A percentile compares a stretch with the other conserved stretches of the same genome.
These are phyloP conservation scores for Arothron firmamentum DNA, from an alignment of 2,113 vertebrate genomes.

Conservation along the genomic window DNA sequence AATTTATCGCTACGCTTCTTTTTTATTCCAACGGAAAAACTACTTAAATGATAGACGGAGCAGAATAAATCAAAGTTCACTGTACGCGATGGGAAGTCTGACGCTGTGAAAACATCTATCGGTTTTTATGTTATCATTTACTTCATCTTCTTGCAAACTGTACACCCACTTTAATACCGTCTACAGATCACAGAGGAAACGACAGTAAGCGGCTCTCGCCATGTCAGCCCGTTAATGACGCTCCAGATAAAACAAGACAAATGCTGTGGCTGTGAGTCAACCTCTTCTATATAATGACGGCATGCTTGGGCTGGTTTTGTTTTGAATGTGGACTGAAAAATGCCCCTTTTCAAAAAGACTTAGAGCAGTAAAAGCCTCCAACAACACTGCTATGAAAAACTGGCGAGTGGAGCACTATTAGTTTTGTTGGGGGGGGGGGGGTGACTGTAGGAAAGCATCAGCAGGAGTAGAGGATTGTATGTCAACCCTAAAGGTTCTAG, in stretches of 20 bases:
- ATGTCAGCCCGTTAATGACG: background rate
- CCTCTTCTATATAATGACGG: background rate
- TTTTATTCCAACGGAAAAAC: conserved; percentile 7
- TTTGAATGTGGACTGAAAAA: too few species aligned
- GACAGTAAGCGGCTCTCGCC: background rate
- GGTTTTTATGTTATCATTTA: background rate
- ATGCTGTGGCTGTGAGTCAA: background rate
- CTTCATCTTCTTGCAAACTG: background rate
- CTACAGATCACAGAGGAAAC: background rate
- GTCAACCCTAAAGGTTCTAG: too few species aligned
- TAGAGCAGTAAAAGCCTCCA: too few species aligned
- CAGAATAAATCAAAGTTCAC: too few species aligned
- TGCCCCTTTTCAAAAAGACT: too few species aligned
- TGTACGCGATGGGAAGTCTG: too few species aligned
- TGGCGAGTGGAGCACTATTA: too few species aligned
- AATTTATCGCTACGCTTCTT: conserved; percentile 2
- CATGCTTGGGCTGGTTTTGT: background rate
- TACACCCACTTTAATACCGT: background rate
- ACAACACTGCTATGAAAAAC: too few species aligned
- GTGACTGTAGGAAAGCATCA: too few species aligned
- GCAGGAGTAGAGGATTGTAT: too few species aligned
- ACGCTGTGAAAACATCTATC: too few species aligned
- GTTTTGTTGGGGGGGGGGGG: too few species aligned
- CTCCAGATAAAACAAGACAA: background rate
- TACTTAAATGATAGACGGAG: background rate